Evolutionary conservation across 2,888 invertebrate genomes (phyloP), one percentile per base, ranked within the genome.

Genomic region (Drosophila testacea): DNA sequence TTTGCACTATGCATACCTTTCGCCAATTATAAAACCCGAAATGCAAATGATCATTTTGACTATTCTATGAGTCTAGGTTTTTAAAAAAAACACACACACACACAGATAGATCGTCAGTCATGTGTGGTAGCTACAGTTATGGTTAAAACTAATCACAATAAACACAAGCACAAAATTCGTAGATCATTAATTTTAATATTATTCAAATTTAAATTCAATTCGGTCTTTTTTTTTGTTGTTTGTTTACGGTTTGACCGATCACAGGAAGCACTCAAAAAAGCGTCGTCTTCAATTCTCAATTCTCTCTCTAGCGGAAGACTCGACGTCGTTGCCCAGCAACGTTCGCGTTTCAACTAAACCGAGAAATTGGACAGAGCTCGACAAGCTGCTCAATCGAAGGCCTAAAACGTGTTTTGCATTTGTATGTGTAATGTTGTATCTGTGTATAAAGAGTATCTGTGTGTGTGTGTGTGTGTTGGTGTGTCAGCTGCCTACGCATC

Each of bases 11-110:
- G 77, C 78, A 91, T 93, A 94, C 93, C 94, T 93, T 93, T 94
- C 91, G 93, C 93, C 91, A 93, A 93, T 92, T 85, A 93, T 91
- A 93, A 94, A 94, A 92, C 94, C 94, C 60, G 94, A 94, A 90
- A 94, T 94, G 89, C 94, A 94, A 90, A 94, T 94, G 87, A 94
- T 93, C 94, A 94, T 94, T 71, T 86, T 92, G 67, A 46, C 27
- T 59, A 61, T 67, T 60, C 62, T 69, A 54, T 34, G 30, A 47
- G 62, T 50, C 64, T 51, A 16, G n/a, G 30, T 41, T 52, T 64
- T 36, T 22, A 68, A 69, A 48, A 32, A 52, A 6, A 41, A 16
- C 16, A 16, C 36, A 60, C 9, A 27, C 6, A 39, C 30, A 46
- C 60, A 69, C n/a, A 22, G 22, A 22, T 22, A 3, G 22, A 22